Evolutionary conservation across 2,888 invertebrate species (phyloP), one percentile per base, ranked within the genome.

Genomic region (Unio pictorum): DNA sequence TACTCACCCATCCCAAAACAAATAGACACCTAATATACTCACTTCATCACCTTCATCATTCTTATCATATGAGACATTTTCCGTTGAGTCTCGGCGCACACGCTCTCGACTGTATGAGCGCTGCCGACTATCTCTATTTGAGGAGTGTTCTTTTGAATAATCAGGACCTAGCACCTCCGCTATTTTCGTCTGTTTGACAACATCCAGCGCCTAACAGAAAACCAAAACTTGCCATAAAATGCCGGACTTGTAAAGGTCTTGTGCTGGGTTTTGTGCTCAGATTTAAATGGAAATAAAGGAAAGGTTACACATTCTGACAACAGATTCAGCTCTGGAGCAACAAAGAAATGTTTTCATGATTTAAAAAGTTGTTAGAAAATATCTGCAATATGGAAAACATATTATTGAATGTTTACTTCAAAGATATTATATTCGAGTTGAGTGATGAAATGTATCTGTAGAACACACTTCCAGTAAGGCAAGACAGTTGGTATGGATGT

Each of bases 111-210:
- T 93, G 94, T 93, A 84, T 91, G 93, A 88, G 78, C 88, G 85
- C 54, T 86, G 84, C 67, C 85, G 79, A 72, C 83, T 84, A 69
- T 87, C 86, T 80, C 85, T 87, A 81, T 86, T 87, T 61, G 78
- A 74, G 66, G 71, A 67, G 74, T 84, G 82, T 81, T 85, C 84
- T 81, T 81, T 86, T 74, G 80, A 76, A 82, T 77, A 86, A 66
- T 89, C 92, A 83, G 93, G 93, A 71, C 93, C 93, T 83, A 95
- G 91, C 80, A 94, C 92, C 89, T 94, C 94, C 79, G 93, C 93
- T 84, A 95, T 94, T 89, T 96, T 95, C 70, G 96, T 94, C 92
- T 96, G 96, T 92, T 96, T 96, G 89, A 96, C 96, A 89, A 96
- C 94, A 92, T 97, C 97, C 92, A 96, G 92, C 79, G 96, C 96